Evolutionary conservation across 92 coral and sea anemone genomes (phyloP), one percentile per base, ranked within the genome.

Genomic region (Plumapathes pennacea): DNA sequence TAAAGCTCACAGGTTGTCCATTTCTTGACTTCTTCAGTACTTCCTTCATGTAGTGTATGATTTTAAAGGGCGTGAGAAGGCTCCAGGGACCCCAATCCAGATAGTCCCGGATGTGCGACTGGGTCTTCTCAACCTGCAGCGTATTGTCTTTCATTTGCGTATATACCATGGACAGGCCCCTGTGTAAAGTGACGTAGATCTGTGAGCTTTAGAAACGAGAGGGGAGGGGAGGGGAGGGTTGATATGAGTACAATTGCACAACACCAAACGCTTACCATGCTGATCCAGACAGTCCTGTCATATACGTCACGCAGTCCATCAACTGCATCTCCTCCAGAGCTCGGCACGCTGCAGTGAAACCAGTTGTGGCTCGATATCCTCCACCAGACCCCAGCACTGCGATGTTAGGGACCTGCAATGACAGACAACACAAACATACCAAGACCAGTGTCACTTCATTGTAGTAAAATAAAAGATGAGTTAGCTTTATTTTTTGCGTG

Each of bases 321-420:
- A 77, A 27, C 7, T 62, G 77, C 68, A 45, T 27, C 6, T 69
- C 84, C 21, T 77, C 71, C 17, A 77, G 66, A 11, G 84, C 84
- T 10, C 67, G 42, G 48, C 74, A 77, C 0, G 69, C 78, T 0
- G 77, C 84, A 18, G 70, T 59, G 28, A 77, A 61, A 13, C 84
- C 84, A 21, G 77, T 59, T 21, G 65, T 57, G 24, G 84, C 84
- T 60, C 84, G 42, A 62, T 69, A 77, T 51, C 84, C 84, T 39
- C 84, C 84, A 21, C 84, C 84, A 25, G 84, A 77, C 26, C 84
- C 84, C 71, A 77, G 74, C 21, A 77, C 74, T 12, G 84, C 84
- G 42, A 77, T 69, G 11, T 71, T 77, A 43, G 84, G 84, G 5
- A 77, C 78, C 84, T 77, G 84, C 46, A n/a, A n/a, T n/a, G n/a